Evolutionary conservation across 2,888 invertebrate species (phyloP), one percentile per base, ranked within the genome.

Genomic region (Nomada fabriciana): DNA sequence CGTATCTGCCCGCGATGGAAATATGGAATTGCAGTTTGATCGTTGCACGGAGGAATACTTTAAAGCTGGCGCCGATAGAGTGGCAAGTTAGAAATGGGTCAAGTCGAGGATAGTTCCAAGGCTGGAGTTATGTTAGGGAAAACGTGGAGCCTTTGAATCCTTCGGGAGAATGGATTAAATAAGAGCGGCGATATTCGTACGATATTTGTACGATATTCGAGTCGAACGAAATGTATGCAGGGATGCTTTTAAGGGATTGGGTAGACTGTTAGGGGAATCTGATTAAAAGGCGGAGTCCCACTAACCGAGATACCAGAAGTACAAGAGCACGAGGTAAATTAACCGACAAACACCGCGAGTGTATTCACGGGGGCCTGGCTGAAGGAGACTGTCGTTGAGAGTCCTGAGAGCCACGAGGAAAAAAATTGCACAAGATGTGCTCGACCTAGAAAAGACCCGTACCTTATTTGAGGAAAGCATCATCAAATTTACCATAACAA

Each of bases 11-110:
- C 11, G 11, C 23, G 79, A 78, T 47, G 68, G 67, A 80, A 80
- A 80, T 80, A 80, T 80, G 80, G 72, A 79, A 80, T 71, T 61
- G 79, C 50, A 67, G 80, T 71, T 79, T 67, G 80, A 80, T 80
- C 80, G 71, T 60, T 71, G 74, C 74, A 47, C 67, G 15, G 50
- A 20, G 67, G 53, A 59, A 59, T 59, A 13, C 50, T 15, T 65
- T 25, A 60, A 43, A 60, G 64, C 59, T 50, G 53, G 55, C 23
- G 5, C 23, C 23, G 55, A 15, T 13, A 25, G 23, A 13, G 52
- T 11, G 13, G 15, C 23, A 15, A 20, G 53, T 29, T 42, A 36
- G 67, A 73, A 73, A 73, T 67, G 47, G 73, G 73, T 73, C 73
- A 59, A 50, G 47, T 36, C 43, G 10, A 25, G 11, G 18, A 20